Evolutionary conservation across 2,113 vertebrate species (phyloP).

Genomic region (Muscicapa adusta): DNA sequence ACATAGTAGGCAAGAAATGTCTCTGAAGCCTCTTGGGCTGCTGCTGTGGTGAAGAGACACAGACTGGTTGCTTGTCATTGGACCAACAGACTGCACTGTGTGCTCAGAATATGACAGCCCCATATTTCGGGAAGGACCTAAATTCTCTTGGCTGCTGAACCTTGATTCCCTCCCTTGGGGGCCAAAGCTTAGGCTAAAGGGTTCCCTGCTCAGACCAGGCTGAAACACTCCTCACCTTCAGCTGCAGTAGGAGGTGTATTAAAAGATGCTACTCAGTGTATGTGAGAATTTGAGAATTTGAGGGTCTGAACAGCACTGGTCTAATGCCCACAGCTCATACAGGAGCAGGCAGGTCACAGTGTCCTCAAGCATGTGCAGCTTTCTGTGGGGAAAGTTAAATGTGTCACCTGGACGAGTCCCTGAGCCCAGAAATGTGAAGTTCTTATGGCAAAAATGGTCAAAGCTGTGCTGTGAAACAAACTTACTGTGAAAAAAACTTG

Average conservation of each 20-base stretch:
- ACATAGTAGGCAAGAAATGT: neutral
- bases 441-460: neutral
- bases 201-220: neutral
- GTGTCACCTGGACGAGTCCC: neutral
- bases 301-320: neutral
- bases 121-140: neutral
- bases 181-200: neutral
- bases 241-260: neutral
- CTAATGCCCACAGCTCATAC: too few species aligned
- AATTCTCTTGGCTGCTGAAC: neutral
- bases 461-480: neutral
- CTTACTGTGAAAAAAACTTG: neutral
- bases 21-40: neutral
- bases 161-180: too few species aligned
- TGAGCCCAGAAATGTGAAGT: accelerated
- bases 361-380: neutral
- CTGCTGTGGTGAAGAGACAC: neutral
- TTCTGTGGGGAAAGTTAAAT: neutral
- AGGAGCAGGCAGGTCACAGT: neutral
- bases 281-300: neutral
- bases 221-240: neutral
- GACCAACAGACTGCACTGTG: too few species aligned
- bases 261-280: neutral
- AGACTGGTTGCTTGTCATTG: accelerated
- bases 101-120: neutral